phyloP scores from a whole-genome alignment of 2,888 invertebrate species.

The Steinernema scapterisci region DNA sequence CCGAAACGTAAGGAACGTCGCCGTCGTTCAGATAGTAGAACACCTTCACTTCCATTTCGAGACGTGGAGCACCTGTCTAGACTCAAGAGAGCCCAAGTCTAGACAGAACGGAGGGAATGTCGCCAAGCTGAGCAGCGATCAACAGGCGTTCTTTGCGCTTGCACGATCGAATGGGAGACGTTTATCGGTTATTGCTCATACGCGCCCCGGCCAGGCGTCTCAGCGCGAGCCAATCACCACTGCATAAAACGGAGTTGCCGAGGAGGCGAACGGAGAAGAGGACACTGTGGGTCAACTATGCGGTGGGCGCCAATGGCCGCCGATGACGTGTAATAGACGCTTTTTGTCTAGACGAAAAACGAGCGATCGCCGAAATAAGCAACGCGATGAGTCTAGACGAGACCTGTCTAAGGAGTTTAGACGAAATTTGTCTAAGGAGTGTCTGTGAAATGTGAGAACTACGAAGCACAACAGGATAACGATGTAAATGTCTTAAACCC shows the following conservation, averaged over 20 bases:
- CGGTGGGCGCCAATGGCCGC: no score
- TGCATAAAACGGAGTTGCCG: no score
- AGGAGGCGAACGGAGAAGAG: no score
- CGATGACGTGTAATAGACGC: no score
- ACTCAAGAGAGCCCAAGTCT: no score
- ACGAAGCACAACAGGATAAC: no score
- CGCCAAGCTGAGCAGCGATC: neutral
- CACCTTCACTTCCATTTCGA: conserved; percentile 18
- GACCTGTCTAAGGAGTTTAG: neutral
- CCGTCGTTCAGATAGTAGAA: conserved; percentile 62
- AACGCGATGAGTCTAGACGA: neutral
- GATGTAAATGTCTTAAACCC: neutral
- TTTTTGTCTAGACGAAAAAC: no score
- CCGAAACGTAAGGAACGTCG: conserved; percentile 58
- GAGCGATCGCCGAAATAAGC: no score
- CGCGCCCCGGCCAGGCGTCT: neutral
- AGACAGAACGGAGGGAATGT: neutral
- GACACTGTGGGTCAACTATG: no score
- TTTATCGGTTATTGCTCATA: neutral
- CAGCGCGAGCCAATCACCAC: no score
- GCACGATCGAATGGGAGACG: neutral
- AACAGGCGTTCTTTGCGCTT: conserved; percentile 8
- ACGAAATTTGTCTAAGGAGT: neutral
- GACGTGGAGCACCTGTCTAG: no score
- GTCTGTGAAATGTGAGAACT: no score